phyloP scores from a whole-genome alignment of 2,797 vertebrate genomes.

The Oryzias dopingdopingensis region DNA sequence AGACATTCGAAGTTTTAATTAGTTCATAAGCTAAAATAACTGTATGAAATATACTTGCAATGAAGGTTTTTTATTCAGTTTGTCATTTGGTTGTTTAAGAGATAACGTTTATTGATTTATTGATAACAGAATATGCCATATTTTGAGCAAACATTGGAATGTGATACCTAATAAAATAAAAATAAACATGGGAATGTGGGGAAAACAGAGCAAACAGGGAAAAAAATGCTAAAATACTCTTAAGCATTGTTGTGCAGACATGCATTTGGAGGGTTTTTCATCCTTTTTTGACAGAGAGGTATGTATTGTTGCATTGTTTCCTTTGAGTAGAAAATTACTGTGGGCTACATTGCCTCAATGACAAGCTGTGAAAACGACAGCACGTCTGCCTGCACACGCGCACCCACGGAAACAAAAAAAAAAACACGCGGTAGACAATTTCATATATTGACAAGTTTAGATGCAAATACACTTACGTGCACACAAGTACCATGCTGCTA shows the following conservation, averaged over 20 bases:
- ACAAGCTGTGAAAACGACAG: constrained; percentile 67
- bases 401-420: constrained; percentile 29
- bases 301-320: constrained; percentile 68
- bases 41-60: neutral
- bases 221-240: neutral
- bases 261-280: constrained; percentile 24
- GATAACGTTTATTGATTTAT: constrained; percentile 52
- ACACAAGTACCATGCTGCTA: constrained; percentile 18
- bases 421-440: constrained; percentile 24
- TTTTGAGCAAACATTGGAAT: neutral
- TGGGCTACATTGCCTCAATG: constrained; percentile 63
- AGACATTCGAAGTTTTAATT: too few species aligned
- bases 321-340: constrained; percentile 75
- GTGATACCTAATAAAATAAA: constrained; percentile 4
- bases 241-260: constrained; percentile 8
- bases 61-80: neutral
- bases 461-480: constrained; percentile 28
- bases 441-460: constrained; percentile 37
- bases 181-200: neutral
- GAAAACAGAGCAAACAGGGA: constrained; percentile 11
- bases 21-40: neutral
- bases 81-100: neutral
- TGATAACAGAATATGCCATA: constrained; percentile 63
- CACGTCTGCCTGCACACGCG: constrained; percentile 37
- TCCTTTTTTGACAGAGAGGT: constrained; percentile 55